Base-by-base conservation (phyloP, 2,113 vertebrate genomes). In the Casuarius casuarius region DNA sequence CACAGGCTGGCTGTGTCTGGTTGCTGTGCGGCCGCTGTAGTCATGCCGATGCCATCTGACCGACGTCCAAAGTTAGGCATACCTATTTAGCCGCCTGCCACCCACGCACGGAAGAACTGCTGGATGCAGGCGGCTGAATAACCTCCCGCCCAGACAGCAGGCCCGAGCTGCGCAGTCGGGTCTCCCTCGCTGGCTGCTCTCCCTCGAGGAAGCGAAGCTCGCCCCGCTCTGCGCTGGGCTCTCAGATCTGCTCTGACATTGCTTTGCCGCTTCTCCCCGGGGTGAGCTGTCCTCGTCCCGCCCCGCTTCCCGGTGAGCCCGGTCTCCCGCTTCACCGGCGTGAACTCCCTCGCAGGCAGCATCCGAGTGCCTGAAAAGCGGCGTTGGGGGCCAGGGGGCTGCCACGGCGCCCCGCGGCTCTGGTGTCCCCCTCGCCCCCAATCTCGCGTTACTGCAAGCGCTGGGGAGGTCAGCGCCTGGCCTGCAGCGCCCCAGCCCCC, bases 1-100 rank as follows among this genome's bases (percentile, higher is more conserved):
- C 93, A 58, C 87, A 92, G 71, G 81, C 93, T 95, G 81, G 95
- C 94, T 96, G 48, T 35, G 89, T 84, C 95, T 89, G 78, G 93
- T 94, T 94, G 88, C 75, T 75, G 82, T 4, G 92, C 87, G 56
- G 90, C 77, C 38, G 35, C 78, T 74, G 22, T 71, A 74, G 59
- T 74, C 92, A 17, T 1, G n/a, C 78, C 25, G 65, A 42, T 85
- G 81, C 78, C 74, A 18, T 66, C 82, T 56, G 78, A 26, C 56
- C 11, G 87, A 61, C 61, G 52, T 59, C 44, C 54, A 3, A 22
- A 56, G 52, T 9, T 87, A 42, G 73, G 5, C 65, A 14, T 1
- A 76, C 79, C 49, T 63, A 25, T 58, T 73, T 56, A 84, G 61
- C 65, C 5, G 5, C 31, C 77, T 22, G 44, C 87, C 79, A 62